These are phyloP conservation scores for Phorcus lineatus DNA, from an alignment of 2,888 invertebrate genomes.

Conservation along the genomic window DNA sequence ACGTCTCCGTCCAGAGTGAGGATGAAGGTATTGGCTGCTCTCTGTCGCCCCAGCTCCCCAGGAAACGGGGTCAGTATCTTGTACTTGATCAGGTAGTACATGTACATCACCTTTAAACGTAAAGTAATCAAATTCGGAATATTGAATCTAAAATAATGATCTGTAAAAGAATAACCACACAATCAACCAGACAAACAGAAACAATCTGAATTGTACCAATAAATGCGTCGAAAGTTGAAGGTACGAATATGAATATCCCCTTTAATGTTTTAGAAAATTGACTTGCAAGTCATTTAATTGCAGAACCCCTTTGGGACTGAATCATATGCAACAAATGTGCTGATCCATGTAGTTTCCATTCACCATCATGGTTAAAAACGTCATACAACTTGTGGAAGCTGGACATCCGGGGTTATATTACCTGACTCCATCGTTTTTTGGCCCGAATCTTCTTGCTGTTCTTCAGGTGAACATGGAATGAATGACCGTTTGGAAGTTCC, in stretches of 20 bases:
- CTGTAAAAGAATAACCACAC: too few relatives aligned
- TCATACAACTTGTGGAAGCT: too few relatives aligned
- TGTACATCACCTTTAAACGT: slow-evolving; percentile 92
- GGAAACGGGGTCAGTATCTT: slow-evolving; percentile 76
- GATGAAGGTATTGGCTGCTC: slow-evolving; percentile 95
- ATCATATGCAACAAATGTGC: too few relatives aligned
- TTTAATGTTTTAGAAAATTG: too few relatives aligned
- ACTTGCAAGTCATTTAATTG: too few relatives aligned
- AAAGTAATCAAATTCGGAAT: neutral
- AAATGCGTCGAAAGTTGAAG: too few relatives aligned
- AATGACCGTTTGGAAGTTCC: slow-evolving; percentile 89
- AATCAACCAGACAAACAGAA: neutral
- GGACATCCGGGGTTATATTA: slow-evolving; percentile 56
- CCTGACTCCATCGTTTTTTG: slow-evolving; percentile 95
- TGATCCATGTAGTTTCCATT: too few relatives aligned
- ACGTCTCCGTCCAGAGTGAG: slow-evolving; percentile 97
- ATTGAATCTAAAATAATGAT: too few relatives aligned
- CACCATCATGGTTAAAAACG: too few relatives aligned
- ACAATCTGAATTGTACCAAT: neutral
- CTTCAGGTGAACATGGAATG: slow-evolving; percentile 90
- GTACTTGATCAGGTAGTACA: slow-evolving; percentile 94
- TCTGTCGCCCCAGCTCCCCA: slow-evolving; percentile 92
- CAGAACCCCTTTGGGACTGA: too few relatives aligned
- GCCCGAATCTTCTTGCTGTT: slow-evolving; percentile 91
- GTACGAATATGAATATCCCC: too few relatives aligned